Percentiles rank a stretch among this genome's conserved stretches.
phyloP scores from a whole-genome alignment of 2,113 vertebrate genomes.

The Xenopus laevis region DNA sequence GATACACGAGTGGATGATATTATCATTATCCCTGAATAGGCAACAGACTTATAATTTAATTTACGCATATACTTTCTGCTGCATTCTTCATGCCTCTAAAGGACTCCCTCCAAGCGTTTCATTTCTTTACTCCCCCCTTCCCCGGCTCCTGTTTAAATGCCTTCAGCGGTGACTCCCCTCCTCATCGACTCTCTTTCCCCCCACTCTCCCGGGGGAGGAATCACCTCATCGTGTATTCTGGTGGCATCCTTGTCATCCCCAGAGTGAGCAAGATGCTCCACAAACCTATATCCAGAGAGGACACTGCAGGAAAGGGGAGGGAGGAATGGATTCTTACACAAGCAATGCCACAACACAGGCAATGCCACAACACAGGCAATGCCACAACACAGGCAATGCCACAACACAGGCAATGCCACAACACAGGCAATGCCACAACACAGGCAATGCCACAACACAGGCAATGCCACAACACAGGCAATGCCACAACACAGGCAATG shows the following conservation, averaged over 20 bases:
- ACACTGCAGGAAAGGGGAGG: slow-evolving; percentile 28
- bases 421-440: no score
- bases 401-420: neutral
- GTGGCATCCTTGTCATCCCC: slow-evolving; percentile 21
- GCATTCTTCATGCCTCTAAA: neutral
- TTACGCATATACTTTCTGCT: neutral
- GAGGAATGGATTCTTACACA: neutral
- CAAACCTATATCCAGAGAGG: slow-evolving; percentile 41
- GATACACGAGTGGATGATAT: neutral
- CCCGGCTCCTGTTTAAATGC: neutral
- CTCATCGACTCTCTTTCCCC: slow-evolving; percentile 8
- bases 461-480: no score
- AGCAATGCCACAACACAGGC: neutral
- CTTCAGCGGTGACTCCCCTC: slow-evolving; percentile 21
- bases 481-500: neutral
- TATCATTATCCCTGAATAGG: no score
- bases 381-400: neutral
- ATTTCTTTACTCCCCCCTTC: neutral
- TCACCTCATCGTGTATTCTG: slow-evolving; percentile 38
- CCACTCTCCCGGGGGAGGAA: slow-evolving; percentile 16
- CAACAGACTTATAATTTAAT: neutral
- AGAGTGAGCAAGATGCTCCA: slow-evolving; percentile 32
- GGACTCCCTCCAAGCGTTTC: neutral
- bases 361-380: neutral
- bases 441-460: neutral